These are phyloP conservation scores for Amblyornis subalaris DNA, from an alignment of 2,113 vertebrate genomes.

Conservation along the genomic window DNA sequence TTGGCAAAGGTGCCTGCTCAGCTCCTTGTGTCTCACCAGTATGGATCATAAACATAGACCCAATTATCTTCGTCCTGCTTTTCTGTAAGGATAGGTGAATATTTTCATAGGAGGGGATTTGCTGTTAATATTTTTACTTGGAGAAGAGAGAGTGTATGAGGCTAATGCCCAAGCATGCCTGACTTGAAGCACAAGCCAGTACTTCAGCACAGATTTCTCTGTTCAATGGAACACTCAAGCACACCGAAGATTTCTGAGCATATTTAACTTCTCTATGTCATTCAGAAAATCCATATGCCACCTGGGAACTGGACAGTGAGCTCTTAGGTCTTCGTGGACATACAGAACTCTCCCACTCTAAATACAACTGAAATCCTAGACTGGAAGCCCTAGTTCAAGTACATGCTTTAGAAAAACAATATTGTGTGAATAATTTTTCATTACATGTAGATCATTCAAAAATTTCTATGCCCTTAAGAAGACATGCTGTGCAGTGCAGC, in stretches of 20 bases:
- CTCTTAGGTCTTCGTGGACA: neutral
- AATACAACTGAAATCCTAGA: neutral
- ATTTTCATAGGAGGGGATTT: neutral
- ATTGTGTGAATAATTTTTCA: neutral
- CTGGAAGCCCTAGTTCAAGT: neutral
- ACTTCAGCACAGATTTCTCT: neutral
- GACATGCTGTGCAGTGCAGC: neutral
- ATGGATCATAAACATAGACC: neutral
- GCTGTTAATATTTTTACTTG: neutral
- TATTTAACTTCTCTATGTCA: neutral
- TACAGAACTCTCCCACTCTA: neutral
- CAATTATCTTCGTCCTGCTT: neutral
- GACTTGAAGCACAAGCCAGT: neutral
- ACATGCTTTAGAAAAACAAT: neutral
- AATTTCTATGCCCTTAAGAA: neutral
- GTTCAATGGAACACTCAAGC: neutral
- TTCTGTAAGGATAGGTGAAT: neutral
- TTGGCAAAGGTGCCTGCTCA: neutral
- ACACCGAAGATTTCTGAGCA: neutral
- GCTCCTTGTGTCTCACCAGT: neutral
- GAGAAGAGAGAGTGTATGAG: neutral
- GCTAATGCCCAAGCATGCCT: neutral
- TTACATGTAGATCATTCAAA: neutral
- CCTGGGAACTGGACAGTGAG: neutral
- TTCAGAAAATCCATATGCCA: neutral